Evolutionary conservation across 2,113 vertebrate genomes (phyloP), one percentile per base, ranked within the genome.

Genomic region (Corythornis madagascariensis): DNA sequence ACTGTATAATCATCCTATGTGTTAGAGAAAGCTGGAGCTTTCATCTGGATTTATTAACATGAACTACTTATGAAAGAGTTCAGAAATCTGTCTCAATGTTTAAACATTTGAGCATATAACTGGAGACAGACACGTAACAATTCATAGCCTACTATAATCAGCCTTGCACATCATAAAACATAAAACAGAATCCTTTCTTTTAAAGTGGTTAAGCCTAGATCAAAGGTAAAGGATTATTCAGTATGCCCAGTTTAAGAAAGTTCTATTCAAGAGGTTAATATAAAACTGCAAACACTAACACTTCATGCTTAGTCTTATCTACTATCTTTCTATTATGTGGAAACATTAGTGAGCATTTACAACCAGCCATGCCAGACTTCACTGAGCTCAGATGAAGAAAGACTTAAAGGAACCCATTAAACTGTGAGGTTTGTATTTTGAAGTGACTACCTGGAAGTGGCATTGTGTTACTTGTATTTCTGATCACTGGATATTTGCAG

Each of bases 171-270:
- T 64, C 20, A 45, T 90, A 90, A 94, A 90, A 66, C 76, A 79
- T 78, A 65, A 88, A 91, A 8, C 33, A 26, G 74, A 90, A 80
- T 71, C n/a, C 29, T 93, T 93, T 72, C 38, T 77, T 71, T 87
- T 86, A 65, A 93, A 90, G 60, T 2, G 1, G 48, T 40, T 89
- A 92, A 84, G 18, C 40, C 45, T 85, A 94, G 78, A 94, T 97
- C 83, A 96, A 92, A 96, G 80, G 69, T 59, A 70, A 11, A 56
- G 35, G 61, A 80, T 92, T 89, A 85, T 63, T 33, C n/a, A 56
- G 71, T n/a, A 78, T 69, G 48, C 56, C 57, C 47, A 64, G 50
- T 90, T 89, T 79, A 89, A 86, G 75, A 72, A 88, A 57, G 35
- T 86, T 45, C 53, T 7, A 21, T 85, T 88, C 57, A 77, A 69